A percentile compares a stretch with the other conserved stretches of the same genome.
Conservation (phyloP, 2,113 vertebrate genomes). For the Tauraco erythrolophus region DNA sequence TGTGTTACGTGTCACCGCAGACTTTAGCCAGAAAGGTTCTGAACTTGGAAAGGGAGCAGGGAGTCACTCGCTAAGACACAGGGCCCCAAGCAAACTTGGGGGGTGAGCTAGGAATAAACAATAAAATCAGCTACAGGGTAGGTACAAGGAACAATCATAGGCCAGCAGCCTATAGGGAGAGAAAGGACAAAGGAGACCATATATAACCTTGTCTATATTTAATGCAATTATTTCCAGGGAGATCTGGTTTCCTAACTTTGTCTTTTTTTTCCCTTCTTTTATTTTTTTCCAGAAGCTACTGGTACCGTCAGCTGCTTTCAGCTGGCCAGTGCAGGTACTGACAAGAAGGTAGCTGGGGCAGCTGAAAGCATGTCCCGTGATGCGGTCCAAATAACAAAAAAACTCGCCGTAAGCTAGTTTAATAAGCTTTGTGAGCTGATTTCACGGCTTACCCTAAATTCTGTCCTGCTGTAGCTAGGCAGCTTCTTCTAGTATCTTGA, state of each 20-base stretch:
- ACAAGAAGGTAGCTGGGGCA: neutral
- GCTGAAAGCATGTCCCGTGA: rapidly evolving
- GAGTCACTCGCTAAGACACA: conserved; percentile 21
- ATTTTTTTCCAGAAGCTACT: neutral
- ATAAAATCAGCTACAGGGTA: conserved; percentile 47
- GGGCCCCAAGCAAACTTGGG: neutral
- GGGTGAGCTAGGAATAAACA: conserved; percentile 56
- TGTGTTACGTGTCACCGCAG: neutral
- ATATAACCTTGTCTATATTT: conserved; percentile 33
- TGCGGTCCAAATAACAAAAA: neutral
- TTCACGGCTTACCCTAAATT: neutral
- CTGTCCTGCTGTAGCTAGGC: neutral
- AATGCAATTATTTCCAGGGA: neutral
- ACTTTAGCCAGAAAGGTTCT: conserved; percentile 57
- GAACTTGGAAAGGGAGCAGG: conserved; percentile 26
- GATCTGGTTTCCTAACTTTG: conserved; percentile 11
- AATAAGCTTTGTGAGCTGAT: neutral
- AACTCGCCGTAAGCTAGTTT: neutral
- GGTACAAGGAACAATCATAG: conserved; percentile 1
- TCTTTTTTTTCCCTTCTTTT: neutral
- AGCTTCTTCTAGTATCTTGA: neutral
- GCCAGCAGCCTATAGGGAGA: conserved; percentile 14
- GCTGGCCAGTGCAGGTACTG: neutral
- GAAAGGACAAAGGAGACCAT: neutral
- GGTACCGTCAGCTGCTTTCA: neutral